These are phyloP conservation scores for Tigriopus californicus DNA, from an alignment of 2,888 invertebrate species.

Conservation along the genomic window DNA sequence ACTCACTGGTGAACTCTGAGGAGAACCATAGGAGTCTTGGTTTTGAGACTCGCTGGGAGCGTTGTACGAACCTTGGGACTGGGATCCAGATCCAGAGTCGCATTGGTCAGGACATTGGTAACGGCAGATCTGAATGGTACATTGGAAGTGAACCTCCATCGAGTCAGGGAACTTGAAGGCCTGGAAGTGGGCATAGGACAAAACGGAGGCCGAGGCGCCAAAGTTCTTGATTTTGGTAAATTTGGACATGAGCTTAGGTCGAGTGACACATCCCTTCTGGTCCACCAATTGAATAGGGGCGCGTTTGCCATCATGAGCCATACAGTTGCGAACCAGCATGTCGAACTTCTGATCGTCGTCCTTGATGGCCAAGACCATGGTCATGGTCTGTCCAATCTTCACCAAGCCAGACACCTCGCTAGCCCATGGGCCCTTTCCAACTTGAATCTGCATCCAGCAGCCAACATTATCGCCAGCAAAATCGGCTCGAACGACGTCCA, in stretches of 20 bases:
- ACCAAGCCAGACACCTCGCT: conserved; percentile 87
- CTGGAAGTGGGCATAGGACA: conserved; percentile 50
- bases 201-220: conserved; percentile 72
- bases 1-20: conserved; percentile 9
- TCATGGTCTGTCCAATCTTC: conserved; percentile 90
- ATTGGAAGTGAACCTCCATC: conserved; percentile 90
- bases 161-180: conserved; percentile 90
- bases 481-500: conserved; percentile 81
- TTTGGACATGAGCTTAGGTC: conserved; percentile 77
- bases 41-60: conserved; percentile 37
- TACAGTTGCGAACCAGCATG: conserved; percentile 82
- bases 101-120: conserved; percentile 86
- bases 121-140: conserved; percentile 80
- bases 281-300: conserved; percentile 84
- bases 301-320: conserved; percentile 81
- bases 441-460: conserved; percentile 95
- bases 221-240: conserved; percentile 90
- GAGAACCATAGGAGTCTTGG: conserved; percentile 55
- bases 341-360: conserved; percentile 91
- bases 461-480: conserved; percentile 89
- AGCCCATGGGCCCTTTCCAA: conserved; percentile 92
- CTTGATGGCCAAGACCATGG: conserved; percentile 86
- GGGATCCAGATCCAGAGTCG: conserved; percentile 19
- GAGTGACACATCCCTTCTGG: conserved; percentile 72
- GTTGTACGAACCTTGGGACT: not conserved